Conservation (phyloP, 1,140 invertebrate genomes). For the Brachionus asplanchnoidis region DNA sequence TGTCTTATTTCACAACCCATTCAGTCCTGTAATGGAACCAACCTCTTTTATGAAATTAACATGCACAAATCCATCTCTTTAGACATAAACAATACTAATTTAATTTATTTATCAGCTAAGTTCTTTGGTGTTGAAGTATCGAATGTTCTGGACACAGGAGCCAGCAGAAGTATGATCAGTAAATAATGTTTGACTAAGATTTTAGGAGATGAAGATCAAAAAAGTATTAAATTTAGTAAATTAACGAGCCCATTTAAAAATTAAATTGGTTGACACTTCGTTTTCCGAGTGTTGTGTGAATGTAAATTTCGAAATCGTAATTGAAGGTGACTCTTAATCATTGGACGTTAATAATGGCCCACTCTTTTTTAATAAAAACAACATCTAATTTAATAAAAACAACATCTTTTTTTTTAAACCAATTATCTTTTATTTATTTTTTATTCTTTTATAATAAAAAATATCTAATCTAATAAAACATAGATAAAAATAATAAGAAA, state of each 20-base stretch:
- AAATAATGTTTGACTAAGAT: neutral
- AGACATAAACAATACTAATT: neutral
- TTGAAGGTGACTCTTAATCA: conserved; percentile 5
- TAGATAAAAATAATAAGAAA: no score
- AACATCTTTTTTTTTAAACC: no score
- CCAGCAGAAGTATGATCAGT: conserved; percentile 7
- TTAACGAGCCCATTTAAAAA: neutral
- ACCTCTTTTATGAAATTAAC: neutral
- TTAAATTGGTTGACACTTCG: neutral
- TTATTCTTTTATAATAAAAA: no score
- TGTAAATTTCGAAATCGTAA: neutral
- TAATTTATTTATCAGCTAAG: neutral
- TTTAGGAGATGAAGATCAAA: neutral
- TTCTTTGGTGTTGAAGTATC: neutral
- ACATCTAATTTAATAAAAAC: no score
- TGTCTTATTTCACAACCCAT: neutral
- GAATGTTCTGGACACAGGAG: conserved; percentile 7
- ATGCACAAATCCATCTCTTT: neutral
- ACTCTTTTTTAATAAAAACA: no score
- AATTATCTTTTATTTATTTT: no score
- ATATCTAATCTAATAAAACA: no score
- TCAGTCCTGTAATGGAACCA: neutral
- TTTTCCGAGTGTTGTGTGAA: neutral
- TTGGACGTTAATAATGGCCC: no score
- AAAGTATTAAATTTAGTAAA: neutral